These are phyloP conservation scores for Bombus breviceps DNA, from an alignment of 1,140 invertebrate species.

Conservation along the genomic window DNA sequence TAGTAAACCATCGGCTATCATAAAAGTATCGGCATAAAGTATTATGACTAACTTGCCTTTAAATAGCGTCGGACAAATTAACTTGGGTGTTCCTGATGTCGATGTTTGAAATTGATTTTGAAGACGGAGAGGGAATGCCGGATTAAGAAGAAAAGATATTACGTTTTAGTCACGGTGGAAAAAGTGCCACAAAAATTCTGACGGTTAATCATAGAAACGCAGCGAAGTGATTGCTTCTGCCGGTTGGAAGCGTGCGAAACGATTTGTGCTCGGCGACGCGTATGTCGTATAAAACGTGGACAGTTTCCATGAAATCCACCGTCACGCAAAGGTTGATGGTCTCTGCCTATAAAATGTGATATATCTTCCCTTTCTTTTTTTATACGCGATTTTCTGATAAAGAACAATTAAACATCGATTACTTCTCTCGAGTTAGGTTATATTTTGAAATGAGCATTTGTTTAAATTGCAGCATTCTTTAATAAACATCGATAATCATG, in stretches of 20 bases:
- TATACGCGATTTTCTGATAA: not conserved
- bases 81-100: no score
- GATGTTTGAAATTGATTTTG: not conserved
- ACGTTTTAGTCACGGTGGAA: not conserved
- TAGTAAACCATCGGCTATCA: not conserved
- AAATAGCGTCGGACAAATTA: not conserved
- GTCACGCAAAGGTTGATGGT: constrained; percentile 49
- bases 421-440: not conserved
- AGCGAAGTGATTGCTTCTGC: not conserved
- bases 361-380: not conserved
- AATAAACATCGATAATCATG: constrained; percentile 52
- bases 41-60: not conserved
- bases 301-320: constrained; percentile 10
- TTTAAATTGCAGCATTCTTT: constrained; percentile 17
- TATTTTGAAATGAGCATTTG: not conserved
- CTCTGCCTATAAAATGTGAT: constrained; percentile 1
- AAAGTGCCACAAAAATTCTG: not conserved
- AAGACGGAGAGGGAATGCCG: not conserved
- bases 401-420: not conserved
- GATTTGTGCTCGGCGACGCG: not conserved
- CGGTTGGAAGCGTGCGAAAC: not conserved
- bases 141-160: not conserved
- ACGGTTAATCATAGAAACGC: not conserved
- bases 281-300: not conserved
- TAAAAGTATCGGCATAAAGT: not conserved